Percentiles rank a stretch among this genome's conserved stretches.
Conservation (phyloP, 2,888 invertebrate genomes). For the Criorhina ranunculi region DNA sequence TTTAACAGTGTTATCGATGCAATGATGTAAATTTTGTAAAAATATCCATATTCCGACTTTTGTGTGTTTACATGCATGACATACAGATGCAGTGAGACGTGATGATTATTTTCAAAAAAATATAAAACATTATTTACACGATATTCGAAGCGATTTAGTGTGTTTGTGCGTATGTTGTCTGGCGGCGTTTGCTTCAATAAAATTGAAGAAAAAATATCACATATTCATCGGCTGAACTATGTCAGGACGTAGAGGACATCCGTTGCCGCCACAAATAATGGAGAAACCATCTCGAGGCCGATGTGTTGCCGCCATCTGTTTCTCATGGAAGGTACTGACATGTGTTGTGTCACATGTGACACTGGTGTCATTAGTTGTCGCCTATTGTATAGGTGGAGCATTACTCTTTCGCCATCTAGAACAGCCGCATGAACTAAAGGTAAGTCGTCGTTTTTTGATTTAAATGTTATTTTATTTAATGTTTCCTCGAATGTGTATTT, state of each 20-base stretch:
- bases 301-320: slow-evolving; percentile 83
- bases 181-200: slow-evolving; percentile 8
- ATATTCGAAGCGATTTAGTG: slow-evolving; percentile 30
- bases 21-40: slow-evolving; percentile 59
- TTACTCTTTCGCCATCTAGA: slow-evolving; percentile 93
- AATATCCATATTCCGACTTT: slow-evolving; percentile 38
- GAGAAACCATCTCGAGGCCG: slow-evolving; percentile 82
- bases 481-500: neutral
- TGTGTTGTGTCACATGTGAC: slow-evolving; percentile 95
- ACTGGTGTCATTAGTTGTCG: slow-evolving; percentile 93
- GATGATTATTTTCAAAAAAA: slow-evolving; percentile 56
- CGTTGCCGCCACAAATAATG: slow-evolving; percentile 82
- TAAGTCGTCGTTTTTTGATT: slow-evolving; percentile 81
- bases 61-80: slow-evolving; percentile 42
- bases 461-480: neutral
- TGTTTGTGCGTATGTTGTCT: neutral
- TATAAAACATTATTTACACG: slow-evolving; percentile 33
- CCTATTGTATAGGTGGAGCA: slow-evolving; percentile 95
- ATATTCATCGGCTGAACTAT: slow-evolving; percentile 74
- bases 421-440: slow-evolving; percentile 89
- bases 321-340: slow-evolving; percentile 91
- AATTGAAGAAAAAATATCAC: slow-evolving; percentile 13
- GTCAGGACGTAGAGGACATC: slow-evolving; percentile 82
- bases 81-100: slow-evolving; percentile 56
- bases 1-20: slow-evolving; percentile 33